Conservation (phyloP, 1,140 invertebrate species). For the Papilio helenus region DNA sequence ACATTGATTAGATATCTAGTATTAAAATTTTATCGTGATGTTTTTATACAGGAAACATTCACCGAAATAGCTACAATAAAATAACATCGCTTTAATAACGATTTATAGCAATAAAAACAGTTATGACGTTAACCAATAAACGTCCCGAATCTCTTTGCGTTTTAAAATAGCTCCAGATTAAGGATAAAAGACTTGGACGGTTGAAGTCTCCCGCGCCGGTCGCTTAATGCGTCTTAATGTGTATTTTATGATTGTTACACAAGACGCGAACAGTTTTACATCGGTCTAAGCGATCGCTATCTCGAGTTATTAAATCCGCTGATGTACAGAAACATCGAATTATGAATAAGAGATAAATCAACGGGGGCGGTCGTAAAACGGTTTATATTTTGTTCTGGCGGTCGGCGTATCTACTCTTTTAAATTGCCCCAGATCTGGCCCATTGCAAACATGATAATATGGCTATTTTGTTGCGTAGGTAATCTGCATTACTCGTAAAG, state of each 20-base stretch:
- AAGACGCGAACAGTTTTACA: slow-evolving; percentile 76
- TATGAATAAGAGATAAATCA: slow-evolving; percentile 82
- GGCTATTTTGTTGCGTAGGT: slow-evolving; percentile 48
- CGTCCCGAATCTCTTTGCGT: slow-evolving; percentile 67
- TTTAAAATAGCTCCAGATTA: slow-evolving; percentile 80
- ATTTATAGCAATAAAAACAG: slow-evolving; percentile 76
- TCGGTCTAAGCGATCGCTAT: slow-evolving; percentile 76
- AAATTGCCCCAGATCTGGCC: slow-evolving; percentile 71
- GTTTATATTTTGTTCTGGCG: slow-evolving; percentile 79
- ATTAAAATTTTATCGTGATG: slow-evolving; percentile 50
- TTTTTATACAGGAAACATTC: slow-evolving; percentile 59
- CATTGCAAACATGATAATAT: slow-evolving; percentile 66
- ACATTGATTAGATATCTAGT: slow-evolving; percentile 56
- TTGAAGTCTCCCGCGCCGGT: slow-evolving; percentile 58
- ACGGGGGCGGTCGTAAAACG: slow-evolving; percentile 71
- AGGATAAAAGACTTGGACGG: slow-evolving; percentile 70
- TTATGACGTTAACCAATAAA: slow-evolving; percentile 78
- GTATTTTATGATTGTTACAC: slow-evolving; percentile 81
- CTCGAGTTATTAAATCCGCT: slow-evolving; percentile 77
- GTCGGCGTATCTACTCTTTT: slow-evolving; percentile 67
- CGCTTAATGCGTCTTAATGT: slow-evolving; percentile 81
- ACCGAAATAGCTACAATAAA: slow-evolving; percentile 67
- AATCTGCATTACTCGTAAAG: slow-evolving; percentile 53
- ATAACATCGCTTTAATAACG: slow-evolving; percentile 73
- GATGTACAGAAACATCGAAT: slow-evolving; percentile 79